Conservation (phyloP, 2,797 vertebrate genomes). For the Hydrocynus forskahlii region DNA sequence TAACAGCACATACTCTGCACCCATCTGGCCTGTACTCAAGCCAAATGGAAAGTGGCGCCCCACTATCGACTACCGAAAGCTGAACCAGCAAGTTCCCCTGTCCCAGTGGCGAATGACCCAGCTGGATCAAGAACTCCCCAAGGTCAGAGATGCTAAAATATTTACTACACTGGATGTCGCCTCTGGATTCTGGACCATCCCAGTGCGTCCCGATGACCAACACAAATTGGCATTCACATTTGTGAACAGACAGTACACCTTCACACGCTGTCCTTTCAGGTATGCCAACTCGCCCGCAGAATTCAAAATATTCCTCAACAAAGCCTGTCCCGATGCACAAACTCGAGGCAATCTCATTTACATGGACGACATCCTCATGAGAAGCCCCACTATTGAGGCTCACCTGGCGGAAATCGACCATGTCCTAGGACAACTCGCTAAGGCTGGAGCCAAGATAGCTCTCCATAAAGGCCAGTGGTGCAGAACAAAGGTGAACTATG, state of each 20-base stretch:
- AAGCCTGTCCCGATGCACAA: conserved; percentile 24
- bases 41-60: conserved; percentile 20
- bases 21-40: conserved; percentile 5
- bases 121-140: conserved; percentile 23
- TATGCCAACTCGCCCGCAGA: conserved; percentile 45
- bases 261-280: conserved; percentile 24
- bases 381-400: neutral
- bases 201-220: conserved; percentile 19
- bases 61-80: conserved; percentile 34
- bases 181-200: conserved; percentile 49
- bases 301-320: conserved; percentile 57
- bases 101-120: conserved; percentile 47
- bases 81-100: conserved; percentile 26
- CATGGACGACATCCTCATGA: conserved; percentile 40
- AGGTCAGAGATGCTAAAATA: neutral
- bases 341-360: conserved; percentile 6
- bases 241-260: conserved; percentile 16
- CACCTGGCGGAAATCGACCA: conserved; percentile 38
- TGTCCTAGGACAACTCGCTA: conserved; percentile 16
- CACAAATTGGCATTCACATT: conserved; percentile 51
- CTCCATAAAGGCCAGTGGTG: conserved; percentile 44
- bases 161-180: conserved; percentile 25
- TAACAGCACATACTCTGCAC: conserved; percentile 22
- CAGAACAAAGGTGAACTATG: conserved; percentile 41
- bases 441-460: conserved; percentile 22